A percentile compares a stretch with the other conserved stretches of the same genome.
phyloP scores from a whole-genome alignment of 2,113 vertebrate genomes.

The Argyrosomus japonicus region DNA sequence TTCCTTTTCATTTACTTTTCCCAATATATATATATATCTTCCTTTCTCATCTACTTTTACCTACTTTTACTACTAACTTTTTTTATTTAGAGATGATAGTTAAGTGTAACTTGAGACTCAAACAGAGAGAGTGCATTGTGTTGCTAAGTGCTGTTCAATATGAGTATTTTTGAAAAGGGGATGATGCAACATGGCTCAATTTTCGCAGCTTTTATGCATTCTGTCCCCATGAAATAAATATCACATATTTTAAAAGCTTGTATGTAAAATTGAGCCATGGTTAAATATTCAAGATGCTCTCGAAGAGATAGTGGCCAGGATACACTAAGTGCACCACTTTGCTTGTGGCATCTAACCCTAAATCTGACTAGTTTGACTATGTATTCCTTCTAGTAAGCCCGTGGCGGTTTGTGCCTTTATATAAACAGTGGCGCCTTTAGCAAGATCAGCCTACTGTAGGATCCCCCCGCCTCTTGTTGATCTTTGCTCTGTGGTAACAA shows the following conservation, averaged over 20 bases:
- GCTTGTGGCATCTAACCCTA: conserved; percentile 66
- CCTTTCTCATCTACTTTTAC: conserved; percentile 32
- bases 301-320: conserved; percentile 63
- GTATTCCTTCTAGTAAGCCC: conserved; percentile 67
- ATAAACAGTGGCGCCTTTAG: conserved; percentile 49
- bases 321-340: conserved; percentile 76
- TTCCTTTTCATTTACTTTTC: conserved; percentile 25
- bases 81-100: conserved; percentile 20
- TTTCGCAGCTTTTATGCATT: conserved; percentile 77
- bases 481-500: conserved; percentile 56
- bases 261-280: conserved; percentile 72
- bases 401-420: conserved; percentile 72
- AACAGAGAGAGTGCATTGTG: conserved; percentile 66
- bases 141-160: conserved; percentile 70
- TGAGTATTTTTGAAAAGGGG: conserved; percentile 58
- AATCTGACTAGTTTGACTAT: conserved; percentile 72
- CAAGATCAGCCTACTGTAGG: conserved; percentile 47
- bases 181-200: conserved; percentile 69
- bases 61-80: conserved; percentile 11
- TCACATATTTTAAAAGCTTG: conserved; percentile 82
- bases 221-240: conserved; percentile 86
- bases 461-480: conserved; percentile 48
- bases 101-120: conserved; percentile 51
- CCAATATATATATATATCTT: too few relatives aligned
- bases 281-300: conserved; percentile 82